Conservation (phyloP, 2,113 vertebrate genomes). For the Bungarus multicinctus region DNA sequence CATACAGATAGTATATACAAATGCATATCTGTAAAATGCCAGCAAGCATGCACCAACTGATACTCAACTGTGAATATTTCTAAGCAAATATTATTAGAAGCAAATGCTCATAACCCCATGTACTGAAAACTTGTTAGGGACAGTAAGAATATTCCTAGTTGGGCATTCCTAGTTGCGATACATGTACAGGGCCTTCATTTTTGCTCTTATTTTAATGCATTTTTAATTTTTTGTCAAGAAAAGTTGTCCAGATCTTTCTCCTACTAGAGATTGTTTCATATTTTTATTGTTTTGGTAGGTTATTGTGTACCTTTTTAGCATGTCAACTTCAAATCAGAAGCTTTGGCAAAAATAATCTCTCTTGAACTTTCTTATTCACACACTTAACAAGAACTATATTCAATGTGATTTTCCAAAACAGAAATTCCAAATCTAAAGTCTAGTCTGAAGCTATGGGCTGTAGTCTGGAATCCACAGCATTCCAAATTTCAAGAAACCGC, state of each 20-base stretch:
- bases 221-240: neutral
- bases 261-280: neutral
- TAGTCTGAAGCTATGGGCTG: neutral
- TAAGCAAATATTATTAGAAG: neutral
- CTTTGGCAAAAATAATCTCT: neutral
- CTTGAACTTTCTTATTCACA: neutral
- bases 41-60: neutral
- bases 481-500: neutral
- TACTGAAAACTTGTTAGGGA: neutral
- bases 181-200: neutral
- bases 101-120: neutral
- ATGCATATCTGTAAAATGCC: neutral
- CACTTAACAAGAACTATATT: neutral
- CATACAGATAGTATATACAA: neutral
- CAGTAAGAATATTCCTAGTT: neutral
- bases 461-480: neutral
- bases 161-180: neutral
- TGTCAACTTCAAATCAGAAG: neutral
- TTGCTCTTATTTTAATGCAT: neutral
- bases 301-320: neutral
- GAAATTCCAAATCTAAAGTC: neutral
- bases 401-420: neutral
- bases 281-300: neutral
- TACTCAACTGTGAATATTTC: neutral
- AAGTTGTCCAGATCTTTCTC: neutral